Base-by-base conservation (phyloP, 2,888 invertebrate species). In the Papilio demoleus region DNA sequence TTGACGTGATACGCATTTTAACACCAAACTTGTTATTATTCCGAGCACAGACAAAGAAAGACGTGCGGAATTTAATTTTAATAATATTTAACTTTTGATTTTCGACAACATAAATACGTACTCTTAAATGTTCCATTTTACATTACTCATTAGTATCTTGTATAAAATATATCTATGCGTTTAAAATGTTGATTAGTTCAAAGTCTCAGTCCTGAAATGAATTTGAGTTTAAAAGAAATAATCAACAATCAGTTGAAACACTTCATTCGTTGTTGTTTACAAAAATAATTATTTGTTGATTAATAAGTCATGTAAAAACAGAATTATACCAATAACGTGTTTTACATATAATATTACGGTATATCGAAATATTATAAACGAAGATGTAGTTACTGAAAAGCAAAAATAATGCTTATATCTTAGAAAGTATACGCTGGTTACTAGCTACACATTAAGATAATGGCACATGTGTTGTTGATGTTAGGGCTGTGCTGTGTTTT, bases 11-110 rank as follows among this genome's bases (percentile, higher is more conserved):
- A 31, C n/a, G 31, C 66, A 70, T 71, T 38, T 56, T 50, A 68
- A 70, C 50, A 72, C 73, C 71, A 47, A 38, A 36, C 75, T 72
- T 73, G 70, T 78, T 71, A 67, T 65, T 74, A 76, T 75, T 70
- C 75, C 42, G 38, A 63, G 34, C 70, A 61, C 72, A 53, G 36
- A 58, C 40, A 67, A 70, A 73, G 40, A 65, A 64, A 65, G 67
- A 65, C 69, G 45, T 31, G 42, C 27, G 42, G 56, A 59, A 53
- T 64, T 66, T 69, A 58, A 27, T 67, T 19, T 68, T 38, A 56
- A 65, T 63, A n/a, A 63, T 47, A 62, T 58, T 62, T 60, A 24
- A 36, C 22, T 50, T 47, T 45, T 64, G 27, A 50, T 47, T 38
- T 22, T 38, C 14, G 6, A 14, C 12, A 36, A 14, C 4, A 38